Base-by-base conservation (phyloP, 2,797 vertebrate species). In the Holocentrus rufus region DNA sequence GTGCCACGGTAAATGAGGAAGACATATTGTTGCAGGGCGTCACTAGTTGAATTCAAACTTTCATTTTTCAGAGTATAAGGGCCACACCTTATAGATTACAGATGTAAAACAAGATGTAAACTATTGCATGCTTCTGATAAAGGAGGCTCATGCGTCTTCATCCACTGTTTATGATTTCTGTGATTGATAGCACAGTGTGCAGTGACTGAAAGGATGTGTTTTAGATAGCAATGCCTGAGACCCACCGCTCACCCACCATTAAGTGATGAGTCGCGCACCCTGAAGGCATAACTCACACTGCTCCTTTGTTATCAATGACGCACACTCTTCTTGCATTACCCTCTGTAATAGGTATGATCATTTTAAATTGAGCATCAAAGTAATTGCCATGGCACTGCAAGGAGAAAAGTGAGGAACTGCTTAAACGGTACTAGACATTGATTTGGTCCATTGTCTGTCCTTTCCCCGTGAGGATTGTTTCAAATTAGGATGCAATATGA, bases 231-330 rank as follows among this genome's bases (percentile, higher is more conserved):
- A 72, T 66, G 77, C 71, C 85, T 82, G 57, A 86, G 76, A 67
- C 65, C 63, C 72, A 76, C 76, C 77, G 72, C 83, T 90, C 85
- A 77, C 82, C 80, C 69, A 55, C 76, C 69, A 80, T 87, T 87
- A 86, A 85, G 86, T 80, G 83, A 87, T 87, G 85, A 85, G 83
- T 72, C 50, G 53, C 20, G 36, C 80, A 65, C 80, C 83, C 88
- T 15, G 49, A 57, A 77, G 82, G 74, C 83, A 89, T 85, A 85
- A 88, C 83, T 90, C 85, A 88, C 74, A 79, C 79, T 67, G 72
- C 83, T 87, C 79, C 80, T 90, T 89, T 89, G 84, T 90, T 89
- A 89, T 88, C 84, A 82, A 76, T 66, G 81, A 82, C 75, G 76
- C 67, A 67, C 71, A 82, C 72, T 85, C 69, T 69, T 79, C 81